A percentile compares a stretch with the other conserved stretches of the same genome.
These are phyloP conservation scores for Caenorhabditis wallacei DNA, from an alignment of 2,888 invertebrate species.

Conservation along the genomic window DNA sequence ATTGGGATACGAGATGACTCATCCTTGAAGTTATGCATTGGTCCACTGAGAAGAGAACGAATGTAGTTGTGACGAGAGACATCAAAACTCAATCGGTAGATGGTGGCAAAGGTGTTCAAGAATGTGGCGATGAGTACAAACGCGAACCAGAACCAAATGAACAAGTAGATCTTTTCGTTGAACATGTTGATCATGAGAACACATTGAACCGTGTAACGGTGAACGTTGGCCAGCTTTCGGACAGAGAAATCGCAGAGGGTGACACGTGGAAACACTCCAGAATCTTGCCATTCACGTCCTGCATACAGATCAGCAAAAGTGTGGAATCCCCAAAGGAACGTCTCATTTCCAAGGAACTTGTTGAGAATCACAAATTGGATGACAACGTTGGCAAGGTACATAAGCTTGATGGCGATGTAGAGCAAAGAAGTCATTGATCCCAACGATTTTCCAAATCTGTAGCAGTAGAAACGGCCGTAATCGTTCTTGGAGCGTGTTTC, in stretches of 20 bases:
- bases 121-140: conserved; percentile 84
- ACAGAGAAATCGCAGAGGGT: conserved; percentile 80
- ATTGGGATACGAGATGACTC: conserved; percentile 33
- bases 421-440: conserved; percentile 71
- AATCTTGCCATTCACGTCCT: conserved; percentile 82
- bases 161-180: conserved; percentile 83
- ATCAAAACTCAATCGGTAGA: conserved; percentile 79
- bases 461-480: conserved; percentile 65
- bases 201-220: conserved; percentile 82
- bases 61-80: conserved; percentile 70
- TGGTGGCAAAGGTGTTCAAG: conserved; percentile 84
- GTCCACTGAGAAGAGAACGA: conserved; percentile 55
- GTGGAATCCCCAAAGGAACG: conserved; percentile 82
- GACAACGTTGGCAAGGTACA: conserved; percentile 81
- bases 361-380: conserved; percentile 83
- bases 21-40: conserved; percentile 55
- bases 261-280: conserved; percentile 83
- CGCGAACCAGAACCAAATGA: conserved; percentile 84
- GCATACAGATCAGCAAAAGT: conserved; percentile 79
- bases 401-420: conserved; percentile 79
- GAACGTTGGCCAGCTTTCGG: conserved; percentile 83
- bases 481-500: conserved; percentile 62
- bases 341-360: conserved; percentile 82
- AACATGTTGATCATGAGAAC: conserved; percentile 83
- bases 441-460: conserved; percentile 65